Evolutionary conservation across 2,888 invertebrate species (phyloP), one percentile per base, ranked within the genome.

Genomic region (Rhimphoctona megacephalus): DNA sequence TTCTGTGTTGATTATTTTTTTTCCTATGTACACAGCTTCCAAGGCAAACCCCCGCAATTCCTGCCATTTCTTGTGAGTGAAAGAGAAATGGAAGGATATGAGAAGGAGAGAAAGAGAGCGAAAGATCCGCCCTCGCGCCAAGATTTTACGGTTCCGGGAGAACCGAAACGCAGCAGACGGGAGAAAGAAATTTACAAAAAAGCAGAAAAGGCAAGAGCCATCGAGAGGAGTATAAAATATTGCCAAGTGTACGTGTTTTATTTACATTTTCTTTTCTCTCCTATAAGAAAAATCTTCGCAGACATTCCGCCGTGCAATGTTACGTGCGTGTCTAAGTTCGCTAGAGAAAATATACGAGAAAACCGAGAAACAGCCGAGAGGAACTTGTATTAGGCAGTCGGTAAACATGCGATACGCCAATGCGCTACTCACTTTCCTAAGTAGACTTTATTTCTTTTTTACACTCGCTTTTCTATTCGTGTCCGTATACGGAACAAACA

Each of bases 171-270:
- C 2, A 9, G 57, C 5, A 43, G n/a, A 77, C 33, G 17, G 19
- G 33, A 30, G 57, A 57, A 57, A 57, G 25, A 57, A 11, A 25
- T 9, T 22, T 22, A 8, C 8, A 54, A 54, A 54, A 25, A 25
- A 57, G 14, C 3, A 25, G 11, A 8, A 11, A 25, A n/a, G 6
- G 43, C 43, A 30, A 17, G 46, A 46, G 36, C 64, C 22, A 49
- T 49, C 19, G 79, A 54, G 39, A 69, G 14, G 69, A 78, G 61
- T n/a, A 70, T 70, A 72, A 80, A 61, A 70, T 80, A 80, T 80
- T 61, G 70, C 46, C 70, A 33, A 80, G 70, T 80, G 17, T 22
- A 46, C 33, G 43, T 70, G n/a, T 79, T 33, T 77, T 46, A 57
- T 69, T 69, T 30, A 39, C 64, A 76, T 70, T 33, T 70, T 57